A percentile compares a stretch with the other conserved stretches of the same genome.
phyloP scores from a whole-genome alignment of 2,797 vertebrate species.

The Falco columbarius region DNA sequence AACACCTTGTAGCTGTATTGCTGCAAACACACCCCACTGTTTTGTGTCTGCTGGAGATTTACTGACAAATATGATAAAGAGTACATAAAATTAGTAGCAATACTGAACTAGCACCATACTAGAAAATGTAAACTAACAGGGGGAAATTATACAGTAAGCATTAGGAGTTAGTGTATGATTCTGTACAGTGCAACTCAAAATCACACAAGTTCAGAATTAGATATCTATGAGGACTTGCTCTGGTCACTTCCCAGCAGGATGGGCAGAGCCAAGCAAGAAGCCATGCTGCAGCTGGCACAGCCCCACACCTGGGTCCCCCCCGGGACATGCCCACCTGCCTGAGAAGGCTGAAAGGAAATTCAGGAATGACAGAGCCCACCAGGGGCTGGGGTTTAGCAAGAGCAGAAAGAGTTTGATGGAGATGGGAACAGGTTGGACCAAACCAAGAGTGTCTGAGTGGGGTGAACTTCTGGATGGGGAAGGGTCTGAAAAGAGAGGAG shows the following conservation, averaged over 20 bases:
- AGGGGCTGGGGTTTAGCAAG: neutral
- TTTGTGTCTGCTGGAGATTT: constrained; percentile 35
- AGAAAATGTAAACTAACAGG: neutral
- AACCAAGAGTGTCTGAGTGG: neutral
- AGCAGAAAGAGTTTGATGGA: neutral
- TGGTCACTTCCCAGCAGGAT: accelerated
- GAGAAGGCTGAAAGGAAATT: neutral
- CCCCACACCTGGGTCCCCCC: accelerated
- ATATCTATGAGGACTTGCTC: neutral
- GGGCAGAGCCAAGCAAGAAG: neutral
- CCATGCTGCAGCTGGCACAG: accelerated
- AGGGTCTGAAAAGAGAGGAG: neutral
- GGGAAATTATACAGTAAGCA: neutral
- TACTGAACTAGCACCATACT: neutral
- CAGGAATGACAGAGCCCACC: neutral
- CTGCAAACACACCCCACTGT: constrained; percentile 34
- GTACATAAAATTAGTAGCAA: constrained; percentile 17
- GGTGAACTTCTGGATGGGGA: neutral
- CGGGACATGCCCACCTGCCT: neutral
- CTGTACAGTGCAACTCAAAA: neutral
- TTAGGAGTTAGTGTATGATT: neutral
- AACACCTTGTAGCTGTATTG: constrained; percentile 17
- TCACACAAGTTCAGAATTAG: neutral
- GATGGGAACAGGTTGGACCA: neutral
- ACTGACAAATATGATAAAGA: constrained; percentile 38